A percentile compares a stretch with the other conserved stretches of the same genome.
phyloP scores from a whole-genome alignment of 2,113 vertebrate genomes.

The Notechis scutatus region DNA sequence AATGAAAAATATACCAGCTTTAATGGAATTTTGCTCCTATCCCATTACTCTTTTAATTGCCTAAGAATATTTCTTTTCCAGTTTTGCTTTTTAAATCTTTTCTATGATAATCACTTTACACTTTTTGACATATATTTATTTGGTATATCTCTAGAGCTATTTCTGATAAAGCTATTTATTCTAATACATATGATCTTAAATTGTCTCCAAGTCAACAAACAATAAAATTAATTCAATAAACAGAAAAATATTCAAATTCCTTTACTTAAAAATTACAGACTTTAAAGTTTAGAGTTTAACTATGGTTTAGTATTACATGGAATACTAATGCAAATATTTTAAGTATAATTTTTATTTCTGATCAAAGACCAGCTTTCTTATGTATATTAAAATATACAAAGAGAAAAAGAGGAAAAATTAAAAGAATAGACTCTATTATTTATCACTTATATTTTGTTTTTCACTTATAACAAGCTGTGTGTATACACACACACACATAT shows the following conservation, averaged over 20 bases:
- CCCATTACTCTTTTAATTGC: neutral
- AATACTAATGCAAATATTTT: neutral
- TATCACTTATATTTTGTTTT: neutral
- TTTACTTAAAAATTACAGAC: neutral
- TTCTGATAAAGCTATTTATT: neutral
- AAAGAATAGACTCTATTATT: neutral
- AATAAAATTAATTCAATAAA: neutral
- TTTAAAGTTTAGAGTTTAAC: neutral
- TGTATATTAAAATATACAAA: neutral
- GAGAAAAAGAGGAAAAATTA: neutral
- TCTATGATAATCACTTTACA: neutral
- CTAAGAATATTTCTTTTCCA: neutral
- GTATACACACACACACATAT: too few relatives aligned
- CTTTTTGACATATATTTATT: neutral
- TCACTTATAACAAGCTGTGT: neutral
- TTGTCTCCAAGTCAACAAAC: neutral
- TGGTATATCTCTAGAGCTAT: neutral
- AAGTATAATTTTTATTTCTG: neutral
- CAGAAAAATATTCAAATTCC: neutral
- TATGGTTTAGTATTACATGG: neutral
- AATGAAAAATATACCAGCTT: neutral
- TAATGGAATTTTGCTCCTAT: slow-evolving; percentile 3
- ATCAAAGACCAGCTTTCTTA: neutral
- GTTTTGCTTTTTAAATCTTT: neutral
- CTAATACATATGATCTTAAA: neutral